Base-by-base conservation (phyloP, 2,888 invertebrate genomes). In the Drosophila stalkeri region DNA sequence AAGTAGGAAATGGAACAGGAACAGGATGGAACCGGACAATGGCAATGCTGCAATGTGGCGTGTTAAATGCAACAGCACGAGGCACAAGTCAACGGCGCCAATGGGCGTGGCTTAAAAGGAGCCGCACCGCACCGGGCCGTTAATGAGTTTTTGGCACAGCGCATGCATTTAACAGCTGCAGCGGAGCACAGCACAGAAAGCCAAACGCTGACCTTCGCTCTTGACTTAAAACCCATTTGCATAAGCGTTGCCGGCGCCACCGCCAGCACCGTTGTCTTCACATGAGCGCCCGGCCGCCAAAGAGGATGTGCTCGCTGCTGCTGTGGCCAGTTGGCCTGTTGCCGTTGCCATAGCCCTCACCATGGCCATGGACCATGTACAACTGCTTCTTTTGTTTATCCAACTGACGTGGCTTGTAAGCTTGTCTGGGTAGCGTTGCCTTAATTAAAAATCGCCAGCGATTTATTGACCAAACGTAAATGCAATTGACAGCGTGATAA, bases 171-270 rank as follows among this genome's bases (percentile, higher is more conserved):
- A 78, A 80, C 76, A 86, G 77, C 85, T 74, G 62, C 79, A 65
- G 60, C 46, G 6, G 27, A 27, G 71, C 72, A 75, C 44, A 55
- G 59, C 8, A n/a, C 41, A n/a, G 7, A 39, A 3, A n/a, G 39
- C 59, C 44, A 59, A 59, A 2, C 46, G 46, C 54, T 82, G 85
- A 85, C 85, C 85, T 85, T 87, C 88, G 88, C 81, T 82, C 72
- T 81, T 86, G 81, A 80, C 88, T 85, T 77, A 72, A 85, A 87
- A 77, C 75, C 73, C 83, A 85, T 85, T 85, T 85, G 86, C 85
- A 87, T 87, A 85, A 85, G 83, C 82, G 71, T 11, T n/a, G 55
- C 55, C 49, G 3, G 11, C 27, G 9, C 27, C 47, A 9, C n/a
- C n/a, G 2, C 46, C 9, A 7, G 3, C 49, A 18, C 55, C 70